Evolutionary conservation across 2,113 vertebrate genomes (phyloP), one percentile per base, ranked within the genome.

Genomic region (Turdus rufiventris): DNA sequence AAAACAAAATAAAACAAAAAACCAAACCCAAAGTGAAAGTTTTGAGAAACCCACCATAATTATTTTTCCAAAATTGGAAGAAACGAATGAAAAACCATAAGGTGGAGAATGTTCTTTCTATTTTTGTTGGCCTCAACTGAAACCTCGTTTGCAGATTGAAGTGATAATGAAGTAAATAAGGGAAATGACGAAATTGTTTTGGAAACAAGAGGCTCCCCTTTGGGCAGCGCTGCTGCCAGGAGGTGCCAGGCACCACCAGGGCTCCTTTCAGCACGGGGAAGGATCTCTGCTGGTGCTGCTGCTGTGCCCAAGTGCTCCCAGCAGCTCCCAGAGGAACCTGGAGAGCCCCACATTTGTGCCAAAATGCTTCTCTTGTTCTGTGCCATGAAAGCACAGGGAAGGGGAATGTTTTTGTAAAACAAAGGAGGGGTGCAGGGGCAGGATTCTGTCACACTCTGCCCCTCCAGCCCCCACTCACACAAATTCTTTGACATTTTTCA

Each of bases 111-210:
- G 33, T 16, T 57, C 25, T 16, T 17, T 28, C 5, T 72, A 5
- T 3, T 28, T 31, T 25, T 26, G 15, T 51, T 51, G 29, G 34
- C 34, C 12, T 74, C 14, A 5, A 11, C 31, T 26, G 74, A 82
- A 81, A 68, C 18, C 47, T 78, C 29, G 8, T 89, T 77, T 72
- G 74, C 70, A 79, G 93, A 93, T 53, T 33, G 73, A 60, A 56
- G 81, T 38, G 90, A 93, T 95, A 94, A 68, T 73, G 61, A 33
- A 53, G 78, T 73, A 91, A 95, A 93, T 79, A 94, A 93, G 26
- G 85, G 92, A 79, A 94, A 93, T 89, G 53, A 91, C 16, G 53
- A 20, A 43, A 85, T 68, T 91, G 81, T 85, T 95, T 94, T 96
- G 96, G 95, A 93, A 95, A 82, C 25, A 33, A 34, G 81, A 94